Evolutionary conservation across 2,113 vertebrate genomes (phyloP).

Genomic region (Strix uralensis): DNA sequence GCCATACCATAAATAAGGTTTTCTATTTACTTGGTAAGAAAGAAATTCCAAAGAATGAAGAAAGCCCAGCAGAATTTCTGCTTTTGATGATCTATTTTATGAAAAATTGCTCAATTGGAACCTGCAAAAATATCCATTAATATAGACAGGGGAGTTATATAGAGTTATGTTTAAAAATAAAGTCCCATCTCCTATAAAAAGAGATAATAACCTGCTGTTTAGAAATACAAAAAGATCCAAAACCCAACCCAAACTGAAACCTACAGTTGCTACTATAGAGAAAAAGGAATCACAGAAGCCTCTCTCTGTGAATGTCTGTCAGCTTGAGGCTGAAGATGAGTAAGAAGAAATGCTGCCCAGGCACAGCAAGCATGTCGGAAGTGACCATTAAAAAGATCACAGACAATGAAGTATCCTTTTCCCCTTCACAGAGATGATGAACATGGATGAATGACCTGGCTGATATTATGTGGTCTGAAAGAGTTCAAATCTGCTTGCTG

Average conservation of each 20-base stretch:
- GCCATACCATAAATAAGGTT: not conserved
- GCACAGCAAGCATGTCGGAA: not conserved
- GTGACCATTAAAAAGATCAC: not conserved
- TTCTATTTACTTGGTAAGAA: not conserved
- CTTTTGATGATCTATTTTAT: not conserved
- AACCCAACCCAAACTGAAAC: not conserved
- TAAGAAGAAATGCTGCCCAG: not conserved
- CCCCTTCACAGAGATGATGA: not conserved
- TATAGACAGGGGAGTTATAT: not conserved
- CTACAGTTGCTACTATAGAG: not conserved
- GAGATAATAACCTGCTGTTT: not conserved
- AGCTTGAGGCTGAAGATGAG: not conserved
- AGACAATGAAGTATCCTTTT: not conserved
- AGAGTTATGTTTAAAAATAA: not conserved
- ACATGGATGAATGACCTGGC: not conserved
- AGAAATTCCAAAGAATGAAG: not conserved
- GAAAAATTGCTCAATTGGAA: not conserved
- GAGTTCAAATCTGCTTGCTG: not conserved
- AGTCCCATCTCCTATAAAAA: not conserved
- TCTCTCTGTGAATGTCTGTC: not conserved
- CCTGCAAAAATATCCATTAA: not conserved
- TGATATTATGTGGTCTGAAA: not conserved
- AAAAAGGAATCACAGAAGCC: not conserved
- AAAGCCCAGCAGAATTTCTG: not conserved
- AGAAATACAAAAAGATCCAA: not conserved